These are phyloP conservation scores for Tenthredo scrophulariae DNA, from an alignment of 2,888 invertebrate genomes.

Conservation along the genomic window DNA sequence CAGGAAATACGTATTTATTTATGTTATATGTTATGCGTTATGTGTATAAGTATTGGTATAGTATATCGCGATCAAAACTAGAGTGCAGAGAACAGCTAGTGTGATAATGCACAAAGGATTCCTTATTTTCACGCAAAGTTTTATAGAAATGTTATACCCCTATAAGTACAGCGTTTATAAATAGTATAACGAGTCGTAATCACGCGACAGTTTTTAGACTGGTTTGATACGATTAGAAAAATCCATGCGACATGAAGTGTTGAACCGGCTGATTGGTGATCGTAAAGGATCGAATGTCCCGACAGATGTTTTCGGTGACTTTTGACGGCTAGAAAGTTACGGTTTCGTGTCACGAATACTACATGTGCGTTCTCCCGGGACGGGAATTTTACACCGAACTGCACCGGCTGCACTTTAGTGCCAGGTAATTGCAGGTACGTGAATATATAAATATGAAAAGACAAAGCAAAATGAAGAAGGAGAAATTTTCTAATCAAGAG, in stretches of 20 bases:
- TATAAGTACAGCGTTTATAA: background rate
- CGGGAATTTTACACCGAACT: background rate
- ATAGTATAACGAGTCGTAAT: background rate
- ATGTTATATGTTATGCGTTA: background rate
- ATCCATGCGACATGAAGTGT: conserved; percentile 11
- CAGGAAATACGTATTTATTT: background rate
- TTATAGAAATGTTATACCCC: background rate
- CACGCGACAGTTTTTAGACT: background rate
- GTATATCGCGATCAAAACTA: background rate
- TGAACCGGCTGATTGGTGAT: conserved; percentile 44
- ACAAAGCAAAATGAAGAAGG: background rate
- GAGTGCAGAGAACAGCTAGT: background rate
- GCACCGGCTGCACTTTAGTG: conserved; percentile 14
- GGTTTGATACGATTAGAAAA: background rate
- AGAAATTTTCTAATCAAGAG: background rate
- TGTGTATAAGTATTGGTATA: background rate
- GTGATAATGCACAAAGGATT: background rate
- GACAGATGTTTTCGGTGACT: conserved; percentile 38
- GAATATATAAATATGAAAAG: background rate
- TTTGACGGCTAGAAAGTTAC: conserved; percentile 25
- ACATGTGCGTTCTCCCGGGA: background rate
- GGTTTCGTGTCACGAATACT: conserved; percentile 12
- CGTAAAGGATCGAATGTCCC: conserved; percentile 38
- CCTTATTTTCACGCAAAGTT: background rate
- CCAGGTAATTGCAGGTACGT: background rate